Percentiles rank a stretch among this genome's conserved stretches.
Evolutionary conservation across 2,888 invertebrate species (phyloP).

Genomic region (Ormyrus rosae): DNA sequence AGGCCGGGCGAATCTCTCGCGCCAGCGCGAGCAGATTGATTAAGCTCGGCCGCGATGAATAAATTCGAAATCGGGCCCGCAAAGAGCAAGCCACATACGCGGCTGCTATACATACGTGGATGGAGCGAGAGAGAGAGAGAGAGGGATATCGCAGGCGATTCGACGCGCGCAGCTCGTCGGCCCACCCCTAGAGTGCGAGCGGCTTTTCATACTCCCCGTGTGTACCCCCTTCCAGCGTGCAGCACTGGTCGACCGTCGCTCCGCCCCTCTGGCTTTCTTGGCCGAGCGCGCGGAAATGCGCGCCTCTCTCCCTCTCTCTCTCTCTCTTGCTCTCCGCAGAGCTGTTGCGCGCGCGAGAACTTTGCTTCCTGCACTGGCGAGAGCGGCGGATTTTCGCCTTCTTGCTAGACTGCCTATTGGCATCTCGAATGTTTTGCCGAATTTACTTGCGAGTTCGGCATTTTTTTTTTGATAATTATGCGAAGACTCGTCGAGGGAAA

Average conservation of each 20-base stretch:
- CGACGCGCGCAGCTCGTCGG: not conserved
- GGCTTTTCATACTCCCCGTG: no score
- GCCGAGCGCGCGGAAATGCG: slow-evolving; percentile 10
- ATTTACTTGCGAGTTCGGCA: no score
- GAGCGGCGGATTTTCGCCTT: no score
- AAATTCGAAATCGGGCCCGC: slow-evolving; percentile 38
- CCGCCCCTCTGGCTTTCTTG: no score
- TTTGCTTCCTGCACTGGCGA: not conserved
- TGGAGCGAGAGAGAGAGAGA: not conserved
- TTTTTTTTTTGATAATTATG: no score
- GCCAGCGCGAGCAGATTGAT: slow-evolving; percentile 26
- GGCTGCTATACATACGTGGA: not conserved
- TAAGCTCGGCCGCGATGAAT: slow-evolving; percentile 45
- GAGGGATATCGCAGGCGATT: slow-evolving; percentile 10
- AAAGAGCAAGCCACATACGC: slow-evolving; percentile 34
- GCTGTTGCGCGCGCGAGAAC: not conserved
- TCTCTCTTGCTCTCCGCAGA: not conserved
- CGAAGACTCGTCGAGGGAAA: no score
- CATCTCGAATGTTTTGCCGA: no score
- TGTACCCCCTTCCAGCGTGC: no score
- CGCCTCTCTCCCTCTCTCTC: not conserved
- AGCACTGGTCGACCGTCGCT: no score
- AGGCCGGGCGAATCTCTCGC: not conserved
- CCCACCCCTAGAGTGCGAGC: no score
- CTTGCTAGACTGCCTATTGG: no score